A percentile compares a stretch with the other conserved stretches of the same genome.
These are phyloP conservation scores for Scaptomyza pallida DNA, from an alignment of 1,140 invertebrate genomes.

Conservation along the genomic window DNA sequence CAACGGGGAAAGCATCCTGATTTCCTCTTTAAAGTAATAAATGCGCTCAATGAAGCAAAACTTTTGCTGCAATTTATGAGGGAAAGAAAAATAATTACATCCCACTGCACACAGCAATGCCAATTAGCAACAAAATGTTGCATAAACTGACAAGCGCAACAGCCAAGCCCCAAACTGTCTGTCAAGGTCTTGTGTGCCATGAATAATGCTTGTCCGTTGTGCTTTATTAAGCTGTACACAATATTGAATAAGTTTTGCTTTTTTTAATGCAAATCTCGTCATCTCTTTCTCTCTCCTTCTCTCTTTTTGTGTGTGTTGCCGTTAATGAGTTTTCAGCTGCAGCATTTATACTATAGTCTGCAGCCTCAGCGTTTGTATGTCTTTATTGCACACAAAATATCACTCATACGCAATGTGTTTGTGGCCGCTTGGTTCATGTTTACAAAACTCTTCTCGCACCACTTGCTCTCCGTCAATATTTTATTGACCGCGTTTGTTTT, in stretches of 20 bases:
- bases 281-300: neutral
- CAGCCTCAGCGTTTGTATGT: neutral
- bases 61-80: neutral
- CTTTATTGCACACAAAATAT: constrained; percentile 4
- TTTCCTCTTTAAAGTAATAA: constrained; percentile 36
- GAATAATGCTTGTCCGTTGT: constrained; percentile 8
- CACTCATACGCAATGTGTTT: constrained; percentile 42
- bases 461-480: constrained; percentile 59
- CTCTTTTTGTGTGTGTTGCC: neutral
- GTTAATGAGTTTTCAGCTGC: constrained; percentile 24
- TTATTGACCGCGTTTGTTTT: constrained; percentile 47
- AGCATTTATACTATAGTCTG: constrained; percentile 16
- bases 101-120: constrained; percentile 6
- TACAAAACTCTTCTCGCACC: constrained; percentile 38
- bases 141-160: neutral
- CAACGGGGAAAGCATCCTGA: neutral
- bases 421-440: constrained; percentile 27
- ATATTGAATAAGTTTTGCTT: constrained; percentile 2
- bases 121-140: constrained; percentile 44
- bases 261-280: constrained; percentile 1
- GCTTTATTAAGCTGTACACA: constrained; percentile 1
- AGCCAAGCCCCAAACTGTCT: neutral
- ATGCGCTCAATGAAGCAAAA: neutral
- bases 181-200: constrained; percentile 5
- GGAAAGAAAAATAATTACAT: neutral